Conservation (phyloP, 2,113 vertebrate genomes). For the Sapayoa aenigma region DNA sequence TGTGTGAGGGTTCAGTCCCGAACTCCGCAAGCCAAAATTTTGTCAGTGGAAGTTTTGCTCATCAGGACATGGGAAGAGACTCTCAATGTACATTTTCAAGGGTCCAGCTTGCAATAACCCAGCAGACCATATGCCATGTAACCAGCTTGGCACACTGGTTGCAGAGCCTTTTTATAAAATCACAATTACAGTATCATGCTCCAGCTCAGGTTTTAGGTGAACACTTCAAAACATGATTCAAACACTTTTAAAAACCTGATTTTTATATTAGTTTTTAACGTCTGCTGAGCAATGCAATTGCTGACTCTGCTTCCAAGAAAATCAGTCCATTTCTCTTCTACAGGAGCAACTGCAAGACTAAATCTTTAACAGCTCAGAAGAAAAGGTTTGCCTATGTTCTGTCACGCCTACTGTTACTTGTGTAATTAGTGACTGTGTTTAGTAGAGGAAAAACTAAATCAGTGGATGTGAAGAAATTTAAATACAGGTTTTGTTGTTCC, state of each 20-base stretch:
- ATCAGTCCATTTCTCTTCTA: background rate
- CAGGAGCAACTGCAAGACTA: background rate
- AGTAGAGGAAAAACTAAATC: background rate
- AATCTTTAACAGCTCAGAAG: background rate
- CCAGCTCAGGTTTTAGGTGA: background rate
- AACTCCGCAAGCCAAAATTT: background rate
- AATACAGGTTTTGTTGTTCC: background rate
- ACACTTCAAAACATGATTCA: background rate
- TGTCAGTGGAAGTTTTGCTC: background rate
- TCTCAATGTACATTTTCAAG: background rate
- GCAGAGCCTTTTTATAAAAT: background rate
- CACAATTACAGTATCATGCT: background rate
- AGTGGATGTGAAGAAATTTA: background rate
- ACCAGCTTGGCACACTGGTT: background rate
- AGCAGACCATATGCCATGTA: background rate
- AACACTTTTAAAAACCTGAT: background rate
- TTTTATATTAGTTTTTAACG: background rate
- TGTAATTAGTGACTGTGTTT: background rate
- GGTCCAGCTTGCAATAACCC: background rate
- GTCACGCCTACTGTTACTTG: slow-evolving; percentile 27
- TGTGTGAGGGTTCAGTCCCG: background rate
- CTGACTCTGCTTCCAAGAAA: background rate
- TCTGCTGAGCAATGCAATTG: background rate
- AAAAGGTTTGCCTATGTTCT: slow-evolving; percentile 34
- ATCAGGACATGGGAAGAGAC: background rate